Base-by-base conservation (phyloP, 2,797 vertebrate species). In the Vireo griseus region DNA sequence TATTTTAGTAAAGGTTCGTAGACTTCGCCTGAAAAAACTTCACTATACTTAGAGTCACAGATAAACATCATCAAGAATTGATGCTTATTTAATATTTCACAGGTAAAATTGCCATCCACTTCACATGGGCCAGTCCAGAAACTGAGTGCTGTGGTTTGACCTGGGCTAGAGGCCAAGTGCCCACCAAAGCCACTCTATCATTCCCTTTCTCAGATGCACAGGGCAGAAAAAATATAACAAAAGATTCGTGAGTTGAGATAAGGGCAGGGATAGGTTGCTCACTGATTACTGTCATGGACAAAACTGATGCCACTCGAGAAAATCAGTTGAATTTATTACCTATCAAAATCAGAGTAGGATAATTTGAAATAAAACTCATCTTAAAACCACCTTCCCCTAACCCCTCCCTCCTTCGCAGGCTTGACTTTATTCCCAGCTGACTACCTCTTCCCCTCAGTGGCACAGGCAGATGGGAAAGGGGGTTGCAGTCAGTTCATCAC, bases 401-500 rank as follows among this genome's bases (percentile, higher is more conserved):
- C 3, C 3, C 16, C 22, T 69, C n/a, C 22, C 13, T 55, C 35
- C 12, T 82, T 76, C 28, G 18, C 5, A n/a, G 20, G 11, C 6
- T 63, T 51, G 33, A 15, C n/a, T 45, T 69, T 82, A 44, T 57
- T 62, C n/a, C 37, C 6, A 3, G 10, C 13, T 39, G 16, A 26
- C n/a, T 75, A 10, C n/a, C 19, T 48, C 14, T 11, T 37, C 35
- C 9, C 3, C 16, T 69, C 44, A 51, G 44, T 4, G 11, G 11
- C 14, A 35, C 7, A 24, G 35, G 21, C 48, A 55, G 16, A 31
- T 29, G 44, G 9, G 28, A 13, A 63, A 39, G 45, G 5, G 19
- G 28, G 9, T 16, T 37, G 19, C 0, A 0, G 11, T 44, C n/a
- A 48, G 5, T 18, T 44, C 62, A 50, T 39, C 22, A 11, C 16